Base-by-base conservation (phyloP, 2,113 vertebrate species). In the Etia nguti region DNA sequence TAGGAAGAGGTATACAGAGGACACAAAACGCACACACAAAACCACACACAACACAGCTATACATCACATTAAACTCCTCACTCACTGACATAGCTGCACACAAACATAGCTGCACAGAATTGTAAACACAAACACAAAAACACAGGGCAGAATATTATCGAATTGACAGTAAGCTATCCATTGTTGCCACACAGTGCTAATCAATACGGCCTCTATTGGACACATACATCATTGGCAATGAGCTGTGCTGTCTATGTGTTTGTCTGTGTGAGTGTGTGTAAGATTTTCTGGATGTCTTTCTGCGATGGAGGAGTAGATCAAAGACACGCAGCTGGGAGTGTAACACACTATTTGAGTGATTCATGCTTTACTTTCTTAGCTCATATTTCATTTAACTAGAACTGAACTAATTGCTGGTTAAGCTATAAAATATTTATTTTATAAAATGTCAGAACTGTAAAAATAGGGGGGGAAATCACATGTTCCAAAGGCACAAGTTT, bases 161-260 rank as follows among this genome's bases (percentile, higher is more conserved):
- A 79, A 81, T 48, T 91, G 91, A 89, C 91, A 83, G 50, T 77
- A 86, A 70, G 70, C 86, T 87, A 93, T 94, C 82, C 86, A 85
- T 92, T 91, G 91, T 88, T 87, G 82, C 75, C 62, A 68, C 10
- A 22, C 68, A 48, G 84, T 57, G 57, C 89, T 93, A 70, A 93
- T 95, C 93, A 93, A 93, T 94, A 93, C 55, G 46, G 73, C 87
- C 81, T 88, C 48, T 91, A 93, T 90, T 87, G 93, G 93, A 90
- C 88, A 88, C 81, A 90, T 94, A 90, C 81, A 90, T 94, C 93
- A 88, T 75, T 91, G 87, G 86, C 90, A 92, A 94, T 87, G 88
- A 93, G 84, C 84, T 84, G 79, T 13, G 80, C 41, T 82, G 85
- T 80, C 43, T 56, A 50, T 85, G 82, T 84, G 79, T 88, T 50